Percentiles rank a stretch among this genome's conserved stretches.
Evolutionary conservation across 2,113 vertebrate genomes (phyloP).

Genomic region (Erinaceus europaeus): DNA sequence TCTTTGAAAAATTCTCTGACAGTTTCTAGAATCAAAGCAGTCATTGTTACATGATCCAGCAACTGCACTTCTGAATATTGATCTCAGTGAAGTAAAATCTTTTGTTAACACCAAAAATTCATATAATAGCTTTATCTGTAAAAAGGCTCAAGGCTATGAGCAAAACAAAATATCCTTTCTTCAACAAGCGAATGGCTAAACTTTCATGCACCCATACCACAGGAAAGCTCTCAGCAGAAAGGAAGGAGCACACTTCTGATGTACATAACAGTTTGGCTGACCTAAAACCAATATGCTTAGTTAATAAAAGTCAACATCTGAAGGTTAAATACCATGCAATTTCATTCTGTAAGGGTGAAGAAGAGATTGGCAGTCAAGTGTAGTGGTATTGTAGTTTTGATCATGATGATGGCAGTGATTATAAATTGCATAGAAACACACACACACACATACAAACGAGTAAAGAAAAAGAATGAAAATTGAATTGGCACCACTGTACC

Average conservation of each 20-base stretch:
- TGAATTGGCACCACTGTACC: neutral
- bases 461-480: neutral
- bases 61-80: neutral
- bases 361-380: neutral
- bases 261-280: neutral
- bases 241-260: neutral
- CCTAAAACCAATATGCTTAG: neutral
- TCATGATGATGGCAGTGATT: neutral
- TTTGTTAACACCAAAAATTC: neutral
- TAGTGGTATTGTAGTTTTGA: neutral
- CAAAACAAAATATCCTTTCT: neutral
- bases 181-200: neutral
- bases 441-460: neutral
- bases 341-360: neutral
- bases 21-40: neutral
- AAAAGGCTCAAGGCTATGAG: conserved; percentile 10
- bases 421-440: neutral
- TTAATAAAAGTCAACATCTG: neutral
- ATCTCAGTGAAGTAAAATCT: neutral
- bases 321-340: neutral
- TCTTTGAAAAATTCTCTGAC: neutral
- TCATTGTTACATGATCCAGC: neutral
- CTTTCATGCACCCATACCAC: neutral
- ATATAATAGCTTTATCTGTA: neutral
- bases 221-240: neutral